Percentiles rank a stretch among this genome's conserved stretches.
Evolutionary conservation across 2,888 invertebrate genomes (phyloP).

Genomic region (Dyspetes luteomarginatus): DNA sequence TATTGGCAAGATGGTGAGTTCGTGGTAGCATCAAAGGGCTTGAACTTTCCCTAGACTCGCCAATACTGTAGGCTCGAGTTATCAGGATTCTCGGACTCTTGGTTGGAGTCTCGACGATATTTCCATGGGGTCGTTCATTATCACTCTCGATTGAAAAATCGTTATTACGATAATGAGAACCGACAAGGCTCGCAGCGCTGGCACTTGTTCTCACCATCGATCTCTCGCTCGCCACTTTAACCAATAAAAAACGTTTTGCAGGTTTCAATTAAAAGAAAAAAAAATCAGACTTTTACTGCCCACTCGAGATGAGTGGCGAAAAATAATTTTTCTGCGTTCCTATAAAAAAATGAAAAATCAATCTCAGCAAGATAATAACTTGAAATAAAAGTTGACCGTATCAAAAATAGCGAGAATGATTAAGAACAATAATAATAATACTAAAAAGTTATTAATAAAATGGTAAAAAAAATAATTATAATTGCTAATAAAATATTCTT

Average conservation of each 20-base stretch:
- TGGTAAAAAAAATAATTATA: too few species aligned
- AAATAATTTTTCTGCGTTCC: too few species aligned
- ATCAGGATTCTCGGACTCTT: conserved; percentile 89
- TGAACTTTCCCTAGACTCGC: conserved; percentile 85
- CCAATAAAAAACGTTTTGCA: too few species aligned
- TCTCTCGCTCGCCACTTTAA: conserved; percentile 72
- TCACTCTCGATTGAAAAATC: conserved; percentile 26
- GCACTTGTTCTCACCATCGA: conserved; percentile 83
- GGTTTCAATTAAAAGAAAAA: conserved; percentile 26
- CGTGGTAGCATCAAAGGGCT: conserved; percentile 77
- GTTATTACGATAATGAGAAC: conserved; percentile 72
- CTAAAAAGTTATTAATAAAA: too few species aligned
- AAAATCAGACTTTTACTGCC: too few species aligned
- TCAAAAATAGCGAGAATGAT: too few species aligned
- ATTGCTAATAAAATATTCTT: too few species aligned
- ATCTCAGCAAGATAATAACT: too few species aligned
- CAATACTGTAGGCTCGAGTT: conserved; percentile 89
- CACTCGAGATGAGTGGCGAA: too few species aligned
- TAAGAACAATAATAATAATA: too few species aligned
- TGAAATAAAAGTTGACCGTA: too few species aligned
- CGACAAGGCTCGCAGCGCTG: conserved; percentile 86
- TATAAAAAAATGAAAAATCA: too few species aligned
- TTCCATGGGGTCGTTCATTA: conserved; percentile 63
- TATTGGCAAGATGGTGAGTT: conserved; percentile 49
- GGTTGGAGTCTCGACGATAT: conserved; percentile 76